Conservation (phyloP, 2,888 invertebrate genomes). For the Microchrysa polita region DNA sequence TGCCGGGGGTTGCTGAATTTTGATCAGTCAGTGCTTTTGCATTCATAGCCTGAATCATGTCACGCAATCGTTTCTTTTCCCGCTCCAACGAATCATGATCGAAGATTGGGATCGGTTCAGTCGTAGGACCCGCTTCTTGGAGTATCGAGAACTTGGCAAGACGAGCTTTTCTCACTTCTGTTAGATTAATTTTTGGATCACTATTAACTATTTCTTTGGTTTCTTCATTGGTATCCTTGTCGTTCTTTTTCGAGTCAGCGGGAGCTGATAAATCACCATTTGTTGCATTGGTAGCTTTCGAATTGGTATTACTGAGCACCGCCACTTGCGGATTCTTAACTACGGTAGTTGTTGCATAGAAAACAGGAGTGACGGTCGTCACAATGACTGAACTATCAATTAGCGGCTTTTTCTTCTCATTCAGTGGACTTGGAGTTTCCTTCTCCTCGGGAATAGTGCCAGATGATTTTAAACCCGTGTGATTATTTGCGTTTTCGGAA, state of each 20-base stretch:
- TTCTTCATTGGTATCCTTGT: constrained; percentile 44
- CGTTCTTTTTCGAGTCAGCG: too few species aligned
- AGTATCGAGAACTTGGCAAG: constrained; percentile 59
- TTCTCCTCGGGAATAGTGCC: constrained; percentile 32
- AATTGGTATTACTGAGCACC: constrained; percentile 21
- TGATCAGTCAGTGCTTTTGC: constrained; percentile 53
- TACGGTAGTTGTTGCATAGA: constrained; percentile 43
- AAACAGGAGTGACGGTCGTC: constrained; percentile 50
- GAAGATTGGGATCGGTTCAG: constrained; percentile 30
- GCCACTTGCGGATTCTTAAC: constrained; percentile 21
- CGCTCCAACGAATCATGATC: constrained; percentile 51
- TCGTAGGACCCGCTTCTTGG: not conserved
- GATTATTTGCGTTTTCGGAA: constrained; percentile 29
- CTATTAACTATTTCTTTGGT: constrained; percentile 53
- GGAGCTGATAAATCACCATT: constrained; percentile 40
- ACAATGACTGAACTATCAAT: constrained; percentile 48
- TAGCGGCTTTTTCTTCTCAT: constrained; percentile 45
- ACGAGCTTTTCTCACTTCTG: constrained; percentile 60
- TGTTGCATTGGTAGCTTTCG: not conserved
- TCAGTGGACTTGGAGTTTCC: constrained; percentile 15
- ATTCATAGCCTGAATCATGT: constrained; percentile 53
- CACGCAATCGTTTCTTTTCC: constrained; percentile 53
- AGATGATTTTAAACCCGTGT: constrained; percentile 17
- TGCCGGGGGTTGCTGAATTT: constrained; percentile 46
- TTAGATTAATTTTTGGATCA: constrained; percentile 53